Conservation (phyloP, 2,113 vertebrate species). For the Meriones unguiculatus region DNA sequence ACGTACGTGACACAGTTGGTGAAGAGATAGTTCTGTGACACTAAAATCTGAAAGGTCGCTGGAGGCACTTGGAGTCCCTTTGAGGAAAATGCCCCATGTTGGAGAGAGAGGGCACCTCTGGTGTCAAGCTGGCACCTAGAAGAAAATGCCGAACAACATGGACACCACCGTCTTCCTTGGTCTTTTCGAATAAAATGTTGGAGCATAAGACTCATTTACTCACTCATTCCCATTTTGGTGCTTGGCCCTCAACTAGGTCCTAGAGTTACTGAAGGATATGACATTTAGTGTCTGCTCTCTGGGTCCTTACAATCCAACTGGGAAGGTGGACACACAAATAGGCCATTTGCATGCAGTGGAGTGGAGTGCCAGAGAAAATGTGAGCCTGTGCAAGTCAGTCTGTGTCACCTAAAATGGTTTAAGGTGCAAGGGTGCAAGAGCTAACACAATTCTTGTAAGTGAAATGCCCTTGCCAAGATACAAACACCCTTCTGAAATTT, state of each 20-base stretch:
- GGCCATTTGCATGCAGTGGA: not conserved
- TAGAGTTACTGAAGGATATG: constrained; percentile 2
- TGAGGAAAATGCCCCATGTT: not conserved
- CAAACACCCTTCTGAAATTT: constrained; percentile 21
- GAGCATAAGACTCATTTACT: not conserved
- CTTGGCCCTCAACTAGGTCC: not conserved
- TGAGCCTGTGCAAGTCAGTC: not conserved
- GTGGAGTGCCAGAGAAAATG: not conserved
- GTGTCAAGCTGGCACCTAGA: not conserved
- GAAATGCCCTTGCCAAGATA: not conserved
- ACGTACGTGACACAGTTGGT: not conserved
- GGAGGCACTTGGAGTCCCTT: not conserved
- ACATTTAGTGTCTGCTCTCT: constrained; percentile 6
- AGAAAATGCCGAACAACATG: not conserved
- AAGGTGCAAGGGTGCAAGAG: not conserved
- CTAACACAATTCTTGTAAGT: constrained; percentile 12
- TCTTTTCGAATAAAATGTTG: constrained; percentile 17
- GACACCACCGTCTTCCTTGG: constrained; percentile 4
- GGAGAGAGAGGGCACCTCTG: not conserved
- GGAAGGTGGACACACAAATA: not conserved
- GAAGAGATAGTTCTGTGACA: not conserved
- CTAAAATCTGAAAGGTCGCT: not conserved
- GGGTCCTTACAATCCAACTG: not conserved
- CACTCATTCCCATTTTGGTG: not conserved
- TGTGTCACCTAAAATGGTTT: not conserved